phyloP scores from a whole-genome alignment of 1,140 invertebrate genomes.

The Atopsyche davidsoni region DNA sequence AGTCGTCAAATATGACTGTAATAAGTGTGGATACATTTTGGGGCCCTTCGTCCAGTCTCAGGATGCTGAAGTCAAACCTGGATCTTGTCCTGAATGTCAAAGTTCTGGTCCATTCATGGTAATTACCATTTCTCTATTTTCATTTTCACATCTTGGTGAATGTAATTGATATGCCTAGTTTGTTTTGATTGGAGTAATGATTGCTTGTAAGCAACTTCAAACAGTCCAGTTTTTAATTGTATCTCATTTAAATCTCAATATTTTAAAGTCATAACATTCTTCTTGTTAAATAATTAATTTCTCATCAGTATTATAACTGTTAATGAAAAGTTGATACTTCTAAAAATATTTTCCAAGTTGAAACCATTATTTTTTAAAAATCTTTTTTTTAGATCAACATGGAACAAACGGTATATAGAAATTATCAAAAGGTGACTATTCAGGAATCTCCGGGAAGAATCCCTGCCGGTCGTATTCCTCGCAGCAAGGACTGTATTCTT shows the following conservation, averaged over 20 bases:
- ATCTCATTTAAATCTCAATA: no score
- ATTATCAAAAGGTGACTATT: slow-evolving; percentile 96
- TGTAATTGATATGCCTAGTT: no score
- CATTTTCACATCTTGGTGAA: no score
- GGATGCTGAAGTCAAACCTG: slow-evolving; percentile 89
- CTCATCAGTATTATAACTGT: no score
- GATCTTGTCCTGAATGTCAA: slow-evolving; percentile 96
- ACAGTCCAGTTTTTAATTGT: no score
- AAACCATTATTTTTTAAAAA: no score
- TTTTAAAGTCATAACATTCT: no score
- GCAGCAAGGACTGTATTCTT: slow-evolving; percentile 97
- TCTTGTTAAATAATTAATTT: no score
- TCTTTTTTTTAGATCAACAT: slow-evolving; percentile 67
- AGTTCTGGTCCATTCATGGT: slow-evolving; percentile 93
- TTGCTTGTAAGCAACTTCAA: no score
- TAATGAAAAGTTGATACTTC: no score
- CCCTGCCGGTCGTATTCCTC: slow-evolving; percentile 90
- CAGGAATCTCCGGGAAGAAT: slow-evolving; percentile 94
- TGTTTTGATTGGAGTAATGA: no score
- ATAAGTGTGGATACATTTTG: slow-evolving; percentile 89
- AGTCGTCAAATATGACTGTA: slow-evolving; percentile 96
- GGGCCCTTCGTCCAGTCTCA: slow-evolving; percentile 95
- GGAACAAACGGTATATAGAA: slow-evolving; percentile 96
- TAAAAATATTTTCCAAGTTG: no score
- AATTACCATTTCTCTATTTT: slow-evolving; percentile 28